These are phyloP conservation scores for Apotomis capreana DNA, from an alignment of 2,888 invertebrate species.

Conservation along the genomic window DNA sequence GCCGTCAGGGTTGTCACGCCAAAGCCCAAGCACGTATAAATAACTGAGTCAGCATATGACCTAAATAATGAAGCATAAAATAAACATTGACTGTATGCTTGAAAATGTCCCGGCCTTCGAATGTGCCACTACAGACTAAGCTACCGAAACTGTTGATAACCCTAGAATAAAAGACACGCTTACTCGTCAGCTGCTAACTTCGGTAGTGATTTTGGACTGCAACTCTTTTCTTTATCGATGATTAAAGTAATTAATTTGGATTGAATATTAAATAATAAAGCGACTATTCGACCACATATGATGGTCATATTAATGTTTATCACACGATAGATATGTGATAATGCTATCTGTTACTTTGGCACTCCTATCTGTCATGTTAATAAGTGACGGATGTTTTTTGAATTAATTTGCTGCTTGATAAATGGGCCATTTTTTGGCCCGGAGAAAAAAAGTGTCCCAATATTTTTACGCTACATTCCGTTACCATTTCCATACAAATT, in stretches of 20 bases:
- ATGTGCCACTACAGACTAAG: conserved; percentile 27
- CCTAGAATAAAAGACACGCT: not conserved
- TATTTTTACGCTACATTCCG: too few relatives aligned
- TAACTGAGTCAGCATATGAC: conserved; percentile 58
- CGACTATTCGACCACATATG: too few relatives aligned
- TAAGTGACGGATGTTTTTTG: too few relatives aligned
- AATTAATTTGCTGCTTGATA: too few relatives aligned
- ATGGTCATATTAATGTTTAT: too few relatives aligned
- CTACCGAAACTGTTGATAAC: conserved; percentile 3
- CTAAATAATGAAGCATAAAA: conserved; percentile 65
- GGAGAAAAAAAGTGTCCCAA: too few relatives aligned
- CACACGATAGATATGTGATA: too few relatives aligned
- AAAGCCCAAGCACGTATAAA: conserved; percentile 47
- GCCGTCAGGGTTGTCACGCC: conserved; percentile 39
- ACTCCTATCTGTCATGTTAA: too few relatives aligned
- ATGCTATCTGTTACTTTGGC: too few relatives aligned
- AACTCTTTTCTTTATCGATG: not conserved
- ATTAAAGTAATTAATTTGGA: not conserved
- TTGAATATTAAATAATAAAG: too few relatives aligned
- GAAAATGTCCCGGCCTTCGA: conserved; percentile 38
- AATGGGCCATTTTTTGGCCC: too few relatives aligned
- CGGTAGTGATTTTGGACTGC: not conserved
- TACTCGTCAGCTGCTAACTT: not conserved
- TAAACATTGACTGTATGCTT: conserved; percentile 50
- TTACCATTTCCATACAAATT: too few relatives aligned